Conservation (phyloP, 2,113 vertebrate genomes). For the Pipra filicauda region DNA sequence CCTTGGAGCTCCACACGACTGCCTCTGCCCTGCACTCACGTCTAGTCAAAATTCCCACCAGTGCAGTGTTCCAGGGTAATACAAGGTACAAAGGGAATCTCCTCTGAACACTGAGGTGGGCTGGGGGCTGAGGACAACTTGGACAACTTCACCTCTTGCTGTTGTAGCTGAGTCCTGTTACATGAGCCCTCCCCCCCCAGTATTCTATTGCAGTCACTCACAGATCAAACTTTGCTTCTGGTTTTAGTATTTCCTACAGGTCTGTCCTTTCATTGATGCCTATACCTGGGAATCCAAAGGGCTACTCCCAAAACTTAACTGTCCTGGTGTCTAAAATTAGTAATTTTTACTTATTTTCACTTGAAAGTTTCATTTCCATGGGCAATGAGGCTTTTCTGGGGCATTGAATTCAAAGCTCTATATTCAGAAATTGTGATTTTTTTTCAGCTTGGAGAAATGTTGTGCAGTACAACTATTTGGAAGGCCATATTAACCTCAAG, state of each 20-base stretch:
- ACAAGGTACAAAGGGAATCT: background rate
- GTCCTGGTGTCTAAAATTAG: background rate
- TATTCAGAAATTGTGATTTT: background rate
- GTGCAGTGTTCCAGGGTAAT: background rate
- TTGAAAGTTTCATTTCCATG: background rate
- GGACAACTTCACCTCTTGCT: background rate
- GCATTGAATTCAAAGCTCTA: background rate
- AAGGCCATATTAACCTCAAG: background rate
- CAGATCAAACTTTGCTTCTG: too few species aligned
- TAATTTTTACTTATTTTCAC: background rate
- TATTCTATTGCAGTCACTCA: background rate
- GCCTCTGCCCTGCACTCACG: background rate
- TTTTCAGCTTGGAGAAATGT: background rate
- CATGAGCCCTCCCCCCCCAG: background rate
- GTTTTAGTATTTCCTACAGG: background rate
- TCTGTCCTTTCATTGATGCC: background rate
- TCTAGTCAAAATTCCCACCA: background rate
- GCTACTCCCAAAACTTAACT: background rate
- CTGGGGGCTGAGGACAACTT: background rate
- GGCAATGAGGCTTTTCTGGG: background rate
- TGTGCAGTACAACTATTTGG: background rate
- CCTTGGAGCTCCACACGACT: background rate
- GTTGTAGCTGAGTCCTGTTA: background rate
- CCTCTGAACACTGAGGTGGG: background rate
- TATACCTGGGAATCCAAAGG: background rate